phyloP scores from a whole-genome alignment of 2,113 vertebrate species.

The human region GRCh38 chr20:45291001-45291500 shows the following conservation, averaged over 20 bases:
- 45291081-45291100: not conserved
- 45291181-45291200: no score
- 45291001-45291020: not conserved
- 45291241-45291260: not conserved
- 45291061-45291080: conserved; percentile 54
- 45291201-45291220: not conserved
- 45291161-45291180: not conserved
- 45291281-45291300: not conserved
- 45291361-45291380: not conserved
- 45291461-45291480: not conserved
- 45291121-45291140: fast-evolving
- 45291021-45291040: fast-evolving
- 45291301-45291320: not conserved
- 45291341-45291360: not conserved
- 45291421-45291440: not conserved
- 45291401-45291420: not conserved
- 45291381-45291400: not conserved
- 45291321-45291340: not conserved
- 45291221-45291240: no score
- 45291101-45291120: not conserved
- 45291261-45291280: not conserved
- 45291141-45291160: not conserved
- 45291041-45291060: conserved; percentile 17
- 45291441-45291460: not conserved
- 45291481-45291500: not conserved